Evolutionary conservation across 1,140 invertebrate species (phyloP).

Genomic region (Anastrepha ludens): DNA sequence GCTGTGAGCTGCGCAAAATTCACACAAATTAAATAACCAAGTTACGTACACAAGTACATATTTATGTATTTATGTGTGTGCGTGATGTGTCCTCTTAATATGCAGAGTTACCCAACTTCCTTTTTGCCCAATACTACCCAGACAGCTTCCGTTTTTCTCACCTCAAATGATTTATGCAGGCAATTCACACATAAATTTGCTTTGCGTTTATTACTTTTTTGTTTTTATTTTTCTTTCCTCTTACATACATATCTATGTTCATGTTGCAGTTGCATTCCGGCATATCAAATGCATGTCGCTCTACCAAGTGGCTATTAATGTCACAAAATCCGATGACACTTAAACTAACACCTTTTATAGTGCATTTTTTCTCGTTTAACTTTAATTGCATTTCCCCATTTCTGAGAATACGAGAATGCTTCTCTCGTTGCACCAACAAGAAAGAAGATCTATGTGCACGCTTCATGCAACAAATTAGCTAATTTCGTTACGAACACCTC

Average conservation of each 20-base stretch:
- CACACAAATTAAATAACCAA: constrained; percentile 16
- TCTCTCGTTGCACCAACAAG: background rate
- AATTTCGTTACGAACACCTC: constrained; percentile 8
- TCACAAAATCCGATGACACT: constrained; percentile 25
- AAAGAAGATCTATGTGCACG: background rate
- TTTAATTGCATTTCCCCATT: background rate
- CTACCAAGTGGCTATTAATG: background rate
- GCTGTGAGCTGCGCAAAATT: background rate
- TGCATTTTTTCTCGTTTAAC: background rate
- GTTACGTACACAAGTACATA: background rate
- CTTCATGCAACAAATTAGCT: constrained; percentile 1
- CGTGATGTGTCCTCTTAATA: background rate
- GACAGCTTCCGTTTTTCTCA: background rate
- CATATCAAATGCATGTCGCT: constrained; percentile 2
- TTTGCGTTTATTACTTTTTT: background rate
- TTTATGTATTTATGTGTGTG: background rate
- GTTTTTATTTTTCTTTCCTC: background rate
- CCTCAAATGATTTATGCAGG: constrained; percentile 35
- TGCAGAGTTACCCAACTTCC: constrained; percentile 13
- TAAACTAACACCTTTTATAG: background rate
- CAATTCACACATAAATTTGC: background rate
- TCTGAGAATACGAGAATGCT: background rate
- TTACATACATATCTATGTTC: background rate
- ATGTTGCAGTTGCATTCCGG: background rate
- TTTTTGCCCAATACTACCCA: background rate